These are phyloP conservation scores for Nomada hirtipes DNA, from an alignment of 2,888 invertebrate genomes.

Conservation along the genomic window DNA sequence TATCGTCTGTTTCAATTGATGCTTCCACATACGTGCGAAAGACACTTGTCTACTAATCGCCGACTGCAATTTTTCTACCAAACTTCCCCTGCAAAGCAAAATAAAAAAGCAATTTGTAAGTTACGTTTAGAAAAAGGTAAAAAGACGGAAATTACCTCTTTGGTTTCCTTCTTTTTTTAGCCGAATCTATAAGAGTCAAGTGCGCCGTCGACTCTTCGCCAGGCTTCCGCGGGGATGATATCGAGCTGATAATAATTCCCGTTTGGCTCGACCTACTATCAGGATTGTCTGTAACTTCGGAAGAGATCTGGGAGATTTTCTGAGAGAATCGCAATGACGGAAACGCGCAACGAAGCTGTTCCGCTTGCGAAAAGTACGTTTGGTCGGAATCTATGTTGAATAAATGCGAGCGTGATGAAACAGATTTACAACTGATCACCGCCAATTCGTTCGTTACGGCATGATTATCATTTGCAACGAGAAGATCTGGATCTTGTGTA, in stretches of 20 bases:
- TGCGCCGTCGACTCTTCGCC: background rate
- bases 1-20: conserved; percentile 69
- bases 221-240: conserved; percentile 53
- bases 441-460: background rate
- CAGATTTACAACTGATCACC: background rate
- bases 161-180: conserved; percentile 64
- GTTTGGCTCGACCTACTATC: conserved; percentile 25
- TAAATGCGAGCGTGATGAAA: background rate
- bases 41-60: conserved; percentile 71
- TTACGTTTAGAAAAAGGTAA: background rate
- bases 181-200: conserved; percentile 57
- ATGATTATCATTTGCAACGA: background rate
- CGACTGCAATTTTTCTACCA: conserved; percentile 71
- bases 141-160: conserved; percentile 63
- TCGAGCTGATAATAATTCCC: conserved; percentile 44
- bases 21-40: conserved; percentile 77
- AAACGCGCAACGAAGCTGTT: background rate
- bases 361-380: conserved; percentile 50
- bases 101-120: conserved; percentile 1
- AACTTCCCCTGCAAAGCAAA: conserved; percentile 73
- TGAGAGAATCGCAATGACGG: conserved; percentile 1
- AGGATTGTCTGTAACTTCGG: conserved; percentile 23
- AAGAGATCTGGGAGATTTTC: conserved; percentile 68
- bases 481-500: conserved; percentile 34
- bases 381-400: conserved; percentile 32